These are phyloP conservation scores for Leptinotarsa rubiginosa DNA, from an alignment of 2,888 invertebrate species.

Conservation along the genomic window DNA sequence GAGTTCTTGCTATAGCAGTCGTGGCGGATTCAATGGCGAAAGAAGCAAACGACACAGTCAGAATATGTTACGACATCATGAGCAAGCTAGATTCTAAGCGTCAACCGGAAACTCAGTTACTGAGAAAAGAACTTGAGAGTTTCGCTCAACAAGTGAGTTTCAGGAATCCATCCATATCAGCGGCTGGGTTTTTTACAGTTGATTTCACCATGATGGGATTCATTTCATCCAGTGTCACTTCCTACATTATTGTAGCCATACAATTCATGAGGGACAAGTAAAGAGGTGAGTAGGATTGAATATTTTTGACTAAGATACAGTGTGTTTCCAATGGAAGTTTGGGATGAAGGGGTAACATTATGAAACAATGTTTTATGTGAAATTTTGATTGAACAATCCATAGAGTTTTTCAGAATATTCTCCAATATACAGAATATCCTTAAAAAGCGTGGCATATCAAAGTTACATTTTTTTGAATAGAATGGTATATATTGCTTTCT, in stretches of 20 bases:
- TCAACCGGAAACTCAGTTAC: neutral
- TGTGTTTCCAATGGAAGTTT: no score
- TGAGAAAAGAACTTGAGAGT: conserved; percentile 42
- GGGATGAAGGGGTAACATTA: no score
- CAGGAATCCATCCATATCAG: conserved; percentile 48
- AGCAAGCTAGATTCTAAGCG: neutral
- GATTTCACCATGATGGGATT: conserved; percentile 52
- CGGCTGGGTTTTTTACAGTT: conserved; percentile 53
- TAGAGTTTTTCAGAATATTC: no score
- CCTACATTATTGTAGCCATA: conserved; percentile 53
- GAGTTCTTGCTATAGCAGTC: conserved; percentile 21
- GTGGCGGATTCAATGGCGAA: conserved; percentile 23
- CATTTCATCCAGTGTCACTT: conserved; percentile 52
- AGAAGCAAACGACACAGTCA: conserved; percentile 27
- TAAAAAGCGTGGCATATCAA: no score
- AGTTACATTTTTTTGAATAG: no score
- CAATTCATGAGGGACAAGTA: conserved; percentile 45
- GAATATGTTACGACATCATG: conserved; percentile 32
- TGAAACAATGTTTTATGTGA: no score
- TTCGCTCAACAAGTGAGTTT: conserved; percentile 47
- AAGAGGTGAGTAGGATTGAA: conserved; percentile 17
- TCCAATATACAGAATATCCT: no score
- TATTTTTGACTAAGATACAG: no score
- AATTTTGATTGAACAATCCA: no score
- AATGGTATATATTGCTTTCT: no score